Percentiles rank a stretch among this genome's conserved stretches.
phyloP scores from a whole-genome alignment of 2,888 invertebrate genomes.

The Pseudococcus viburni region DNA sequence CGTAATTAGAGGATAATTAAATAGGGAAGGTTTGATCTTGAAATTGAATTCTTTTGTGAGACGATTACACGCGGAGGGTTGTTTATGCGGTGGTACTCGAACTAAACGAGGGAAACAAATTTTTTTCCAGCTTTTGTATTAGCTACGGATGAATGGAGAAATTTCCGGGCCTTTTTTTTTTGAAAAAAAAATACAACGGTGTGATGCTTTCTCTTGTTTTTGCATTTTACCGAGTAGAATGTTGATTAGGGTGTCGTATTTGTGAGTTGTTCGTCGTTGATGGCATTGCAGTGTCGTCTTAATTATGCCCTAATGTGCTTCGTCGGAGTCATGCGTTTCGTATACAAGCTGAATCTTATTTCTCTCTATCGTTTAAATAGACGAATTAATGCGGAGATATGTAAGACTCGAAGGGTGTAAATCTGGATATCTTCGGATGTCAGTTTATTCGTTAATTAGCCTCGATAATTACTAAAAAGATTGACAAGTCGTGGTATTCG shows the following conservation, averaged over 20 bases:
- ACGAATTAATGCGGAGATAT: neutral
- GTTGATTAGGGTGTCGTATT: slow-evolving; percentile 38
- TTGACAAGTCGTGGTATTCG: neutral
- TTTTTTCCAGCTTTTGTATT: neutral
- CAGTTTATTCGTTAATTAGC: slow-evolving; percentile 19
- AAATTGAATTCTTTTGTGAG: slow-evolving; percentile 53
- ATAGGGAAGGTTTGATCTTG: slow-evolving; percentile 34
- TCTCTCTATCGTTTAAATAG: neutral
- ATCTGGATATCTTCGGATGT: neutral
- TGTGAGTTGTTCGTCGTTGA: neutral
- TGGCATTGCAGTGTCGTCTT: slow-evolving; percentile 21
- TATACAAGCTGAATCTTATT: neutral
- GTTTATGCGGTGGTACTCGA: neutral
- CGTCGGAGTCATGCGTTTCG: neutral
- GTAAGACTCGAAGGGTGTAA: neutral
- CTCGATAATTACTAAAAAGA: slow-evolving; percentile 12
- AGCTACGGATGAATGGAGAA: neutral
- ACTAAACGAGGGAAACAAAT: neutral
- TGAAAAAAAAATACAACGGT: neutral
- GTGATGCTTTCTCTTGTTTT: neutral
- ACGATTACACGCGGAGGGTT: neutral
- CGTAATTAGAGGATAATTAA: slow-evolving; percentile 46
- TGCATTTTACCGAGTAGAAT: neutral
- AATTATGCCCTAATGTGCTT: slow-evolving; percentile 21
- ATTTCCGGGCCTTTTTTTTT: neutral